A percentile compares a stretch with the other conserved stretches of the same genome.
phyloP scores from a whole-genome alignment of 2,888 invertebrate species.

The Oconnorella tubifera region DNA sequence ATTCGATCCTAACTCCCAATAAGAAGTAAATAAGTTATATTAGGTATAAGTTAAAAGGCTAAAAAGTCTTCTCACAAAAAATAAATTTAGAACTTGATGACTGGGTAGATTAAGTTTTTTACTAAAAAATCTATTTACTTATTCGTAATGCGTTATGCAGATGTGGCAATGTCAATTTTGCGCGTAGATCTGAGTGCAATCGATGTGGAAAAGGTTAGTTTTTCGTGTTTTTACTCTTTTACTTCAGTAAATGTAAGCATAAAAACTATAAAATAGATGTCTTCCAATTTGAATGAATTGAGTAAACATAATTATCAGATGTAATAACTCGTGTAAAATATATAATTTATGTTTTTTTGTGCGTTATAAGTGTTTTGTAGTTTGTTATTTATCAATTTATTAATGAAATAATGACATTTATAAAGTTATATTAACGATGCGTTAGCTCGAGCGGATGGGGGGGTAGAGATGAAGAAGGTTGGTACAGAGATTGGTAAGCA shows the following conservation, averaged over 20 bases:
- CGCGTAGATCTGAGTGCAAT: constrained; percentile 82
- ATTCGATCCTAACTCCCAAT: too few species aligned
- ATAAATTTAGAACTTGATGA: neutral
- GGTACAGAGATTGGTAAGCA: constrained; percentile 95
- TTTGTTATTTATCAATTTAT: constrained; percentile 3
- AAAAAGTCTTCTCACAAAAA: too few species aligned
- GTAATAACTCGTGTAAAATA: too few species aligned
- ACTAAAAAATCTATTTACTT: neutral
- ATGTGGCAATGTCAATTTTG: constrained; percentile 93
- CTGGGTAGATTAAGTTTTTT: too few species aligned
- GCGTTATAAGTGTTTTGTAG: neutral
- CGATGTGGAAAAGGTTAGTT: constrained; percentile 75
- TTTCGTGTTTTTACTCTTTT: neutral
- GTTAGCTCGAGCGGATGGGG: constrained; percentile 21
- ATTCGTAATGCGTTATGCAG: constrained; percentile 44
- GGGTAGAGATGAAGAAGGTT: constrained; percentile 44
- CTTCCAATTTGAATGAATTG: neutral
- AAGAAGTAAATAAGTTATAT: too few species aligned
- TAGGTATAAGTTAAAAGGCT: too few species aligned
- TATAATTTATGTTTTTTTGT: too few species aligned
- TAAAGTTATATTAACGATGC: neutral
- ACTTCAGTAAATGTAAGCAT: neutral
- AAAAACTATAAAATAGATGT: neutral
- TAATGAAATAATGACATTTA: too few species aligned
- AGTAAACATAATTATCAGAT: neutral